Base-by-base conservation (phyloP, 2,888 invertebrate species). In the Drosophila maculinotata region DNA sequence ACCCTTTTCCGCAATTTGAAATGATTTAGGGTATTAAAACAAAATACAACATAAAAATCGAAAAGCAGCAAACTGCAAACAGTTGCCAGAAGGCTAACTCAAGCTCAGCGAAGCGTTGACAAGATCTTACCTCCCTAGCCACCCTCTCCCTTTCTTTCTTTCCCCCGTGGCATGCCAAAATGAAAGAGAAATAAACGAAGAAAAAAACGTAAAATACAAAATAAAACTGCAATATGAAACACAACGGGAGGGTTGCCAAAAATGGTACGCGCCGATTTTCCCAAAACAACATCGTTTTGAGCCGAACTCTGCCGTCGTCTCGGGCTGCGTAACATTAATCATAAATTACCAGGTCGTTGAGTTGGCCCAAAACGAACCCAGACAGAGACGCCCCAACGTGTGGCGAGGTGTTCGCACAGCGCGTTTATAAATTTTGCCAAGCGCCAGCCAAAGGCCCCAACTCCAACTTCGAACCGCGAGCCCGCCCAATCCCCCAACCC, bases 271-370 rank as follows among this genome's bases (percentile, higher is more conserved):
- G 71, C 69, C 63, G 79, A 67, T 62, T 84, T 86, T 76, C 54
- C 69, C 52, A 76, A 69, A 67, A 64, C 80, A 76, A 69, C 69
- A 77, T 63, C 54, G 31, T 59, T 73, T 65, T 35, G 59, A 65
- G 57, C 15, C 28, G 54, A 58, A 69, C 59, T 60, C 57, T 14
- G 20, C 53, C 39, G 52, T 57, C 35, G 48, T 26, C 30, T 38
- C 31, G 3, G 31, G 64, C 62, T 62, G 79, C 59, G 70, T 69
- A 81, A 84, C 89, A 89, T 88, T 87, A 88, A 89, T 89, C 88
- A 88, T 89, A 89, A 88, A 89, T 88, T 89, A 88, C 89, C 89
- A 88, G 79, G 76, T 88, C 87, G 88, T 89, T 88, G 88, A 89
- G 80, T 76, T 80, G 79, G 74, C 63, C 62, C 58, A 36, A 59